Evolutionary conservation across 2,113 vertebrate genomes (phyloP), one percentile per base, ranked within the genome.

Genomic region (Stercorarius parasiticus): DNA sequence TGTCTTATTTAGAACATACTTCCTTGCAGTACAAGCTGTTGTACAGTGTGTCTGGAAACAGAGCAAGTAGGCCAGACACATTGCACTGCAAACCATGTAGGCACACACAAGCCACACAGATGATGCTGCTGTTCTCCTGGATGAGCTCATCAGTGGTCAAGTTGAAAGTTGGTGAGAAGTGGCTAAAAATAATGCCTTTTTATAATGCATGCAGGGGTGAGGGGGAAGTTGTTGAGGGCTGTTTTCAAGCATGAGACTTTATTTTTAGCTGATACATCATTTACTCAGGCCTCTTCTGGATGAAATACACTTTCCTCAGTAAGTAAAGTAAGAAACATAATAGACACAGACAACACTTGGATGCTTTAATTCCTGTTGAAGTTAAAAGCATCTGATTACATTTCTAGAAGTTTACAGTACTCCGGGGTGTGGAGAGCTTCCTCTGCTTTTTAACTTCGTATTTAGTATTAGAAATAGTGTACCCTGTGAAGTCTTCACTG

Each of bases 1-100:
- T 90, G 67, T 91, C 95, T 95, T 85, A 94, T 95, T 96, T 95
- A 93, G 73, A 96, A 38, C 67, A 70, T 27, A 5, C 38, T 93
- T 93, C 38, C 47, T 92, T 6, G 7, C 52, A 71, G 47, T 52
- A 42, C 77, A 96, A 93, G 73, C 93, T 96, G 77, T 91, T 14
- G 2, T 72, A 53, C 1, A 4, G 11, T 38, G 13, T 71, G 53
- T 93, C 77, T 93, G 58, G 79, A 89, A 90, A 73, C 49, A 52
- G 43, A 86, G 62, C 58, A 92, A 90, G 59, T 30, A 71, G 71
- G 74, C 82, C 62, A 92, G 90, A 94, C 94, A 80, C 32, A 26
- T 29, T 55, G 43, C 26, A 38, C 45, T 43, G 85, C 43, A 80
- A 93, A 52, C 32, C 6, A 12, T 40, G 30, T 34, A 66, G 40